Evolutionary conservation across 2,797 vertebrate genomes (phyloP).

Genomic region (Macrochelys suwanniensis): DNA sequence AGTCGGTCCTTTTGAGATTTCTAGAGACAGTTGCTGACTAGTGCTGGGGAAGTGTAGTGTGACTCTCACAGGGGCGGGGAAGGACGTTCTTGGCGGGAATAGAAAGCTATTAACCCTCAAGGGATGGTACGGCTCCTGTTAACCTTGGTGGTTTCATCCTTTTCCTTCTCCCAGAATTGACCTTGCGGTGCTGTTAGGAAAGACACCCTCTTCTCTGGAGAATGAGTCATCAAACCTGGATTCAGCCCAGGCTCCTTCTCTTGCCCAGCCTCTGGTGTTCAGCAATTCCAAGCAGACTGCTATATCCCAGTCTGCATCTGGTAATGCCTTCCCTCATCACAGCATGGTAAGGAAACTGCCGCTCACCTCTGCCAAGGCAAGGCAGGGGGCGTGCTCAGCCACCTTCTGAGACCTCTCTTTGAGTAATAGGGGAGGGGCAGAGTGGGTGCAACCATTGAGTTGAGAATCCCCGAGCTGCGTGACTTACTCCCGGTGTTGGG

Average conservation of each 20-base stretch:
- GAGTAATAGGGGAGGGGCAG: rapidly evolving
- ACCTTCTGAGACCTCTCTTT: rapidly evolving
- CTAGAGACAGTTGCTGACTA: background rate
- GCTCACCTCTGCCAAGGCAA: rapidly evolving
- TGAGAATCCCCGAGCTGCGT: background rate
- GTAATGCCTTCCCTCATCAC: constrained; percentile 91
- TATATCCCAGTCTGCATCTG: constrained; percentile 88
- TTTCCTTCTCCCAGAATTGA: constrained; percentile 88
- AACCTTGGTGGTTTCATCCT: background rate
- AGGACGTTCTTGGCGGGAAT: background rate
- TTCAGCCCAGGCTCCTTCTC: constrained; percentile 87
- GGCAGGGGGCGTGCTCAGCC: rapidly evolving
- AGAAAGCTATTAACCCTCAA: rapidly evolving
- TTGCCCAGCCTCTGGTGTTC: constrained; percentile 96
- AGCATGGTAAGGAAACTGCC: constrained; percentile 88
- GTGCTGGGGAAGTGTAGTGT: rapidly evolving
- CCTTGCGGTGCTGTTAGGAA: constrained; percentile 95
- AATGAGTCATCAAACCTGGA: constrained; percentile 90
- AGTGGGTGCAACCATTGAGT: rapidly evolving
- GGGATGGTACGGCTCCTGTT: background rate
- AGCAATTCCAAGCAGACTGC: constrained; percentile 96
- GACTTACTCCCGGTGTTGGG: background rate
- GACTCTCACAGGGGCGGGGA: background rate
- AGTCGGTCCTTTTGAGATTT: background rate
- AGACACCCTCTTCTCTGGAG: constrained; percentile 94